A percentile compares a stretch with the other conserved stretches of the same genome.
Evolutionary conservation across 37 sponge, comb jelly and placozoan species (phyloP).

Genomic region (Amphimedon queenslandica): DNA sequence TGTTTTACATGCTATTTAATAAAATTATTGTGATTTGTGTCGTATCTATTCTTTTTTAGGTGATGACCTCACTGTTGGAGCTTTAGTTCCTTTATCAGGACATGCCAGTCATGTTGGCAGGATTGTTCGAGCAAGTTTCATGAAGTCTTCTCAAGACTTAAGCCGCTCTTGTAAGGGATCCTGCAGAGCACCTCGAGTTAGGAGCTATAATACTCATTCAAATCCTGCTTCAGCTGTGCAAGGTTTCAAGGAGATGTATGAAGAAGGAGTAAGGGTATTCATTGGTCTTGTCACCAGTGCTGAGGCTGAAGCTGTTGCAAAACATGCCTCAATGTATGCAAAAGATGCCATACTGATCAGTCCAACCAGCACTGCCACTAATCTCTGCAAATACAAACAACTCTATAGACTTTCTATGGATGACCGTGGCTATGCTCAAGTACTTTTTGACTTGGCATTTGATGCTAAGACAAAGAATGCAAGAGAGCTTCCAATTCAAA

Average conservation of each 20-base stretch:
- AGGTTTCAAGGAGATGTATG: not conserved
- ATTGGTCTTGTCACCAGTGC: slow-evolving; percentile 1
- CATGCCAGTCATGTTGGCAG: too few relatives aligned
- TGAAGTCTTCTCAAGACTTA: too few relatives aligned
- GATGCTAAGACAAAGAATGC: too few relatives aligned
- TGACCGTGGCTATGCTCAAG: not conserved
- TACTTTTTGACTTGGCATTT: not conserved
- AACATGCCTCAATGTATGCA: too few relatives aligned
- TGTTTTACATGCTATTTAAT: too few relatives aligned
- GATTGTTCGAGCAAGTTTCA: too few relatives aligned
- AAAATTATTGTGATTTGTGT: too few relatives aligned
- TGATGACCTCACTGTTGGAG: too few relatives aligned
- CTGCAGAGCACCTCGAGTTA: too few relatives aligned
- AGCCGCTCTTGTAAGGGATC: too few relatives aligned
- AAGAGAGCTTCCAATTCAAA: not conserved
- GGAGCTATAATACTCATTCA: not conserved
- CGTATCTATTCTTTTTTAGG: too few relatives aligned
- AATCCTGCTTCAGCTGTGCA: not conserved
- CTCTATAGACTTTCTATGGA: not conserved
- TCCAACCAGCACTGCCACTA: not conserved
- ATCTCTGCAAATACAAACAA: not conserved
- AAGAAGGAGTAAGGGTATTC: not conserved
- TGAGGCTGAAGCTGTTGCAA: not conserved
- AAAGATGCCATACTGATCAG: not conserved
- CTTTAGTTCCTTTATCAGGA: too few relatives aligned